phyloP scores from a whole-genome alignment of 2,888 invertebrate genomes.

The Cecidostiba fungosa region DNA sequence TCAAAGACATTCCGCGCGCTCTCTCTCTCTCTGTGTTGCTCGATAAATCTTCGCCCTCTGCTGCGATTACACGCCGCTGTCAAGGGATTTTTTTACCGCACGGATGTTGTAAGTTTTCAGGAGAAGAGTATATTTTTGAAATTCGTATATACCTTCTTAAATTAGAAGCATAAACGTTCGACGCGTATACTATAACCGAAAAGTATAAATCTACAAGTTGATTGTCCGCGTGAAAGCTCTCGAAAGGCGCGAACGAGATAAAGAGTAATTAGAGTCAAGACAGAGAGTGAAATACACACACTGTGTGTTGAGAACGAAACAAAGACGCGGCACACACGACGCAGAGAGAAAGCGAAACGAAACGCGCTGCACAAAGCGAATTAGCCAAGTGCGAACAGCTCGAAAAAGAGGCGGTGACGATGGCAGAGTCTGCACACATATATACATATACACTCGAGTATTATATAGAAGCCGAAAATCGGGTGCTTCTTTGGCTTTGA shows the following conservation, averaged over 20 bases:
- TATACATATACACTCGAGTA: not conserved
- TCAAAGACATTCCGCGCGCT: conserved; percentile 77
- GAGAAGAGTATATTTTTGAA: conserved; percentile 11
- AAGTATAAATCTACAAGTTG: no score
- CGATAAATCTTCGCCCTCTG: conserved; percentile 71
- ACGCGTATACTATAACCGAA: not conserved
- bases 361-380: conserved; percentile 33
- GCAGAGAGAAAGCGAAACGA: not conserved
- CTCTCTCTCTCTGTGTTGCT: conserved; percentile 60
- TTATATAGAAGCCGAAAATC: conserved; percentile 1
- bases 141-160: no score
- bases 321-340: conserved; percentile 21
- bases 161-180: no score
- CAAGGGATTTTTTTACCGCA: not conserved
- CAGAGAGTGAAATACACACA: conserved; percentile 48
- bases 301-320: conserved; percentile 28
- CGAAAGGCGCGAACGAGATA: conserved; percentile 53
- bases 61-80: conserved; percentile 36
- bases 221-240: not conserved
- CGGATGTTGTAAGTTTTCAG: conserved; percentile 4
- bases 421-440: not conserved
- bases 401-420: not conserved
- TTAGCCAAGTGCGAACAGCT: conserved; percentile 22
- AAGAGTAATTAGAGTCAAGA: conserved; percentile 59
- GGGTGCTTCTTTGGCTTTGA: not conserved